Conservation (phyloP, 2,888 invertebrate genomes). For the Heliconius charithonia region DNA sequence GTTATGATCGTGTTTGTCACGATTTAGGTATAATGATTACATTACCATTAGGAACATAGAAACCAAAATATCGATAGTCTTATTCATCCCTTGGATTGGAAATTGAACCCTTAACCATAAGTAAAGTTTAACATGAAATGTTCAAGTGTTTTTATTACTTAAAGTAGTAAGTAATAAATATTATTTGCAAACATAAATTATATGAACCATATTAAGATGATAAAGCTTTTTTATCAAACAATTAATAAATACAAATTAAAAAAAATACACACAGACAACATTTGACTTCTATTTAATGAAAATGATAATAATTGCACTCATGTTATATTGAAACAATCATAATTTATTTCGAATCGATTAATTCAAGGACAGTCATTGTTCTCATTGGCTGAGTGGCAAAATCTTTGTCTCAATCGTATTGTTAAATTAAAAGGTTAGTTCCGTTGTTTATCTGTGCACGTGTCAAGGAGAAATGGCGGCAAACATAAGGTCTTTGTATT, state of each 20-base stretch:
- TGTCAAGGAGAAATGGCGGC: constrained; percentile 28
- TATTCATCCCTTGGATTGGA: too few relatives aligned
- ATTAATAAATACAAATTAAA: background rate
- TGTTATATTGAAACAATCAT: constrained; percentile 25
- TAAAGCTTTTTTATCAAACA: too few relatives aligned
- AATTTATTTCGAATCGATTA: constrained; percentile 34
- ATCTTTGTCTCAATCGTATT: constrained; percentile 31
- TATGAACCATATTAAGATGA: background rate
- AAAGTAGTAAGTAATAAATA: background rate
- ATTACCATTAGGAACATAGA: background rate
- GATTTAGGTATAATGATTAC: background rate
- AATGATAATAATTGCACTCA: constrained; percentile 25
- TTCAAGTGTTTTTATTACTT: background rate
- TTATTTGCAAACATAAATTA: background rate
- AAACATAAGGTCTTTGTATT: background rate
- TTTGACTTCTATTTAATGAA: background rate
- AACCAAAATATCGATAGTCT: background rate
- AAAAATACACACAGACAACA: constrained; percentile 6
- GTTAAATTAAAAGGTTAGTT: constrained; percentile 37
- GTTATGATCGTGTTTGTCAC: background rate
- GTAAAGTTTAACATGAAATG: background rate
- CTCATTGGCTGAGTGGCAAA: constrained; percentile 33
- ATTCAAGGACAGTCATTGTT: constrained; percentile 39
- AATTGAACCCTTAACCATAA: background rate
- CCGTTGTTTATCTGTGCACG: constrained; percentile 35